A percentile compares a stretch with the other conserved stretches of the same genome.
Evolutionary conservation across 2,797 vertebrate species (phyloP).

Genomic region (Otolemur crassicaudatus): DNA sequence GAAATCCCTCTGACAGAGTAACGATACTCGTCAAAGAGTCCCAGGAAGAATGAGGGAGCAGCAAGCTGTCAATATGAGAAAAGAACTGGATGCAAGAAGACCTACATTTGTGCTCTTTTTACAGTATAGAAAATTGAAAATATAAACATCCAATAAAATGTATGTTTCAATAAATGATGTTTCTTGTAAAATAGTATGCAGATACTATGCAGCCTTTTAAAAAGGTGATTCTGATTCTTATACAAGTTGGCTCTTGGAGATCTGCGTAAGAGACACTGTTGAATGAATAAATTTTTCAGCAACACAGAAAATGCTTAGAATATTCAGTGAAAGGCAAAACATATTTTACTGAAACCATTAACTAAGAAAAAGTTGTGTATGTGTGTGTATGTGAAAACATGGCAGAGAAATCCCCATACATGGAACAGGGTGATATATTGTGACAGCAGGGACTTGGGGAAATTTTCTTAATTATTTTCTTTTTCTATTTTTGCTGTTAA

Average conservation of each 20-base stretch:
- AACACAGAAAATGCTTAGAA: conserved; percentile 14
- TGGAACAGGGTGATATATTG: not conserved
- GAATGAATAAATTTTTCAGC: not conserved
- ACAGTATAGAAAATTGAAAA: not conserved
- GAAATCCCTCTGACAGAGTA: not conserved
- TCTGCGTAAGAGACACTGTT: not conserved
- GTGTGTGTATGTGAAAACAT: not conserved
- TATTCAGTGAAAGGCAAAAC: conserved; percentile 8
- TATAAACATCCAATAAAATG: not conserved
- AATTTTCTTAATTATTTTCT: not conserved
- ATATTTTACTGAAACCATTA: not conserved
- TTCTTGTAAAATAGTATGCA: not conserved
- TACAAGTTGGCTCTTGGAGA: not conserved
- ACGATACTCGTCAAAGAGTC: not conserved
- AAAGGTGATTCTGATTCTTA: not conserved
- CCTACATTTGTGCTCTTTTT: not conserved
- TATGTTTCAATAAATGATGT: not conserved
- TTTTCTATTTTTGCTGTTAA: not conserved
- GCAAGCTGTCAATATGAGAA: too few relatives aligned
- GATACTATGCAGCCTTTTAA: not conserved
- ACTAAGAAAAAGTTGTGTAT: not conserved
- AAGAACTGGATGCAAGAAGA: not conserved
- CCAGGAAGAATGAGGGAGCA: not conserved
- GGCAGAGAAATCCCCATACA: not conserved
- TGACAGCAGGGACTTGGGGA: too few relatives aligned